Conservation (phyloP, 2,113 vertebrate genomes). For the Chaetodon trifascialis region DNA sequence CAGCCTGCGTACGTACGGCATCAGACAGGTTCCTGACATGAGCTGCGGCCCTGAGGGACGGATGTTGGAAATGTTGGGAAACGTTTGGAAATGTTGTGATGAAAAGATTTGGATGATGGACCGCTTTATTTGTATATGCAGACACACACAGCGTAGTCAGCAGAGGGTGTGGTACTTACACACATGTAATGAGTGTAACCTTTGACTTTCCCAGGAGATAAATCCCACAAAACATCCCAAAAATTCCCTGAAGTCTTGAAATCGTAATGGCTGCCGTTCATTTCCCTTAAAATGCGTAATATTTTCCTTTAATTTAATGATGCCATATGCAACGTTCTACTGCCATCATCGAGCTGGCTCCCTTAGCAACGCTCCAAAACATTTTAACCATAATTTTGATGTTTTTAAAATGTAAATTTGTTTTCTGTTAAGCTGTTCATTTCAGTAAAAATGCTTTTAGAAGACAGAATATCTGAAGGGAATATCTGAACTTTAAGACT, state of each 20-base stretch:
- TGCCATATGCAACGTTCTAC: not conserved
- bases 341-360: not conserved
- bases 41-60: constrained; percentile 37
- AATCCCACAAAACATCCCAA: not conserved
- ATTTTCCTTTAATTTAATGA: not conserved
- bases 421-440: not conserved
- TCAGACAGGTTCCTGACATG: constrained; percentile 41
- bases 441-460: not conserved
- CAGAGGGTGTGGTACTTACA: not conserved
- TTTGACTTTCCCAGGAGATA: not conserved
- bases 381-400: not conserved
- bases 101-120: not conserved
- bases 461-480: not conserved
- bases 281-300: not conserved
- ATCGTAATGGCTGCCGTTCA: not conserved
- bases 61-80: constrained; percentile 1
- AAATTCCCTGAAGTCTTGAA: not conserved
- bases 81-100: constrained; percentile 17
- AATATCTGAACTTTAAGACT: not conserved
- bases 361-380: not conserved
- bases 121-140: constrained; percentile 13
- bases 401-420: not conserved
- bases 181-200: not conserved
- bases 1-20: constrained; percentile 50
- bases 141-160: not conserved